Base-by-base conservation (phyloP, 2,888 invertebrate genomes). In the Brachyopa scutellaris region DNA sequence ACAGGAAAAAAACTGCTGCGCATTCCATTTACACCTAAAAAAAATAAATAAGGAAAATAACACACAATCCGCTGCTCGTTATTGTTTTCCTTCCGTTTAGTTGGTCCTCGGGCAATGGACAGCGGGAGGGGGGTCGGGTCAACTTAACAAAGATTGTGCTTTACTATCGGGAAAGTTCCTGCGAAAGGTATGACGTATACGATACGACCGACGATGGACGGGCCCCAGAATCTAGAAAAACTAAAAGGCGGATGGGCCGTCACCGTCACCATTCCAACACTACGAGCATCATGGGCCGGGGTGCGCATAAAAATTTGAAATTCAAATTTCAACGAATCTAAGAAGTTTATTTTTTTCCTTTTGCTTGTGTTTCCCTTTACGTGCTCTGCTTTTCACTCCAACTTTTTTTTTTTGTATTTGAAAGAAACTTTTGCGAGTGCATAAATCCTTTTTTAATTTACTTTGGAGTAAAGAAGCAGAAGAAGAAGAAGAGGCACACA, bases 241-340 rank as follows among this genome's bases (percentile, higher is more conserved):
- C 11, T 7, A 31, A 74, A 49, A 40, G 31, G 49, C 74, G 31
- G 64, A 57, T 23, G 47, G 31, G 42, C 9, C 36, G 57, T 49
- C 59, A 40, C 51, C 55, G 8, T 15, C 17, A 26, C 9, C 42
- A 53, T 64, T 21, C 21, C 21, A 17, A 1, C 8, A 0, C n/a
- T 9, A 19, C 9, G 8, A 42, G 9, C 15, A 38, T 15, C 33
- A 51, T 26, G 31, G 66, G 19, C 29, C 36, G 62, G n/a, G 11
- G 51, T 31, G 59, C 26, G 64, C 55, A 67, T 55, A 53, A 53
- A 55, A 79, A 79, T 79, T 73, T 79, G 53, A 79, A 73, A 61
- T 79, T 79, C 73, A 79, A 67, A 79, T 79, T 76, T 67, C 40
- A 55, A 66, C 72, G 78, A 59, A 67, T 59, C 33, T 53, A 40